These are phyloP conservation scores for Epizoanthus rinbou DNA, from an alignment of 92 coral and sea anemone genomes.

Conservation along the genomic window DNA sequence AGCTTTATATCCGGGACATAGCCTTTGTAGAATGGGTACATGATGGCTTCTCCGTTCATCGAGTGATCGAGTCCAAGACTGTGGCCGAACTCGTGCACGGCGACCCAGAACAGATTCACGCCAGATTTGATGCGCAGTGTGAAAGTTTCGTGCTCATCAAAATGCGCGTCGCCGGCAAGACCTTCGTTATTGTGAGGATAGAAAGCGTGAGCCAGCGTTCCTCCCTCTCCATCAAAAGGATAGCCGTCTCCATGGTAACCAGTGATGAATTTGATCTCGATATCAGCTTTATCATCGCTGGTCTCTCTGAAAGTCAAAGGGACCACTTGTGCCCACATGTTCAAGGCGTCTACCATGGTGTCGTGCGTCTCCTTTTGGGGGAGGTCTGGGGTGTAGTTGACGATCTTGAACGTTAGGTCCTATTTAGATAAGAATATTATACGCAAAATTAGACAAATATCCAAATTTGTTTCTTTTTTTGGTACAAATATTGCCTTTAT, in stretches of 20 bases:
- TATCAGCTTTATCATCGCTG: conserved; percentile 64
- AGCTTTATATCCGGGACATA: conserved; percentile 50
- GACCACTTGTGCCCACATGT: conserved; percentile 54
- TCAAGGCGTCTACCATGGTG: conserved; percentile 48
- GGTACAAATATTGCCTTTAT: too few relatives aligned
- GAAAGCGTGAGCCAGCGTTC: conserved; percentile 57
- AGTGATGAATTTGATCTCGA: conserved; percentile 55
- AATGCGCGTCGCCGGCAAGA: conserved; percentile 51
- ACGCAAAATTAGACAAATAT: not conserved
- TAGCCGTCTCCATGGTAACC: conserved; percentile 74
- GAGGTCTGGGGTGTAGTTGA: conserved; percentile 47
- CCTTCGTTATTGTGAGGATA: conserved; percentile 51
- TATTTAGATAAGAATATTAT: not conserved
- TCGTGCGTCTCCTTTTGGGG: conserved; percentile 47
- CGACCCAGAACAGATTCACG: conserved; percentile 54
- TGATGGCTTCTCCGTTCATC: conserved; percentile 32
- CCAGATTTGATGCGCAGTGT: conserved; percentile 51
- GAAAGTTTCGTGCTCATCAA: conserved; percentile 69
- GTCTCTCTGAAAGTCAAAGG: conserved; percentile 47
- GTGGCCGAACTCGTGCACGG: conserved; percentile 63
- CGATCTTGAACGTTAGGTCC: conserved; percentile 52
- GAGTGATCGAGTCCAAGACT: conserved; percentile 59
- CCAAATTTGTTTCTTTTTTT: too few relatives aligned
- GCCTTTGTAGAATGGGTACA: conserved; percentile 58
- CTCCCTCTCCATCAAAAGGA: conserved; percentile 54